Percentiles rank a stretch among this genome's conserved stretches.
phyloP scores from a whole-genome alignment of 1,140 invertebrate genomes.

The Drosophila melanica region DNA sequence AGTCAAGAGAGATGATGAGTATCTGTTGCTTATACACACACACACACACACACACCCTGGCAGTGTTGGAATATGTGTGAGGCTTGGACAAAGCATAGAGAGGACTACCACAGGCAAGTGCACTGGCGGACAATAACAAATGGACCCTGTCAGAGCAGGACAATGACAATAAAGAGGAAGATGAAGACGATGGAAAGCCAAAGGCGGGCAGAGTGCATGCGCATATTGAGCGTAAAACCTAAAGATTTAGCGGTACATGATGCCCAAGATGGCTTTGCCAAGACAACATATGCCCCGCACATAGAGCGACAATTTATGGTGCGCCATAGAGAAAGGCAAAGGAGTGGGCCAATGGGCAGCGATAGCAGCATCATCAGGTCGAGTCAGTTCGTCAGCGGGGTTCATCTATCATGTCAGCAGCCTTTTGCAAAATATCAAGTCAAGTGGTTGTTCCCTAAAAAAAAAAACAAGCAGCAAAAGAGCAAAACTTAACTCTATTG shows the following conservation, averaged over 20 bases:
- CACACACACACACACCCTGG: neutral
- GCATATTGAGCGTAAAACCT: conserved; percentile 78
- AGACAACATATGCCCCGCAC: conserved; percentile 64
- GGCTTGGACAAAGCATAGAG: conserved; percentile 53
- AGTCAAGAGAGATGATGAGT: conserved; percentile 69
- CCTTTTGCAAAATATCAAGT: conserved; percentile 31
- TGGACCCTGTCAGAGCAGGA: conserved; percentile 59
- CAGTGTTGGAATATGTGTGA: conserved; percentile 18
- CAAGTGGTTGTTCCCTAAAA: conserved; percentile 25
- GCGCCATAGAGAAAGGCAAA: conserved; percentile 1
- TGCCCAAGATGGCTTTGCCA: conserved; percentile 67
- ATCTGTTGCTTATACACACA: conserved; percentile 16
- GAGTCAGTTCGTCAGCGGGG: conserved; percentile 27
- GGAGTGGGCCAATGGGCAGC: neutral
- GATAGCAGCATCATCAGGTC: conserved; percentile 15
- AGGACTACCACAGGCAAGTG: conserved; percentile 64
- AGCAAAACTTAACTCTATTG: conserved; percentile 28
- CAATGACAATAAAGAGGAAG: conserved; percentile 45
- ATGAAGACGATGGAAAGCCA: neutral
- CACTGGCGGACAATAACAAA: conserved; percentile 77
- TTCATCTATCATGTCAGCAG: conserved; percentile 50
- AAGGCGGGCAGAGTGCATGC: neutral
- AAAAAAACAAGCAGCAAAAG: conserved; percentile 1
- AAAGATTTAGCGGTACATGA: conserved; percentile 78
- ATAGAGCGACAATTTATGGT: conserved; percentile 58